Base-by-base conservation (phyloP, 2,888 invertebrate genomes). In the Athalia rosae region DNA sequence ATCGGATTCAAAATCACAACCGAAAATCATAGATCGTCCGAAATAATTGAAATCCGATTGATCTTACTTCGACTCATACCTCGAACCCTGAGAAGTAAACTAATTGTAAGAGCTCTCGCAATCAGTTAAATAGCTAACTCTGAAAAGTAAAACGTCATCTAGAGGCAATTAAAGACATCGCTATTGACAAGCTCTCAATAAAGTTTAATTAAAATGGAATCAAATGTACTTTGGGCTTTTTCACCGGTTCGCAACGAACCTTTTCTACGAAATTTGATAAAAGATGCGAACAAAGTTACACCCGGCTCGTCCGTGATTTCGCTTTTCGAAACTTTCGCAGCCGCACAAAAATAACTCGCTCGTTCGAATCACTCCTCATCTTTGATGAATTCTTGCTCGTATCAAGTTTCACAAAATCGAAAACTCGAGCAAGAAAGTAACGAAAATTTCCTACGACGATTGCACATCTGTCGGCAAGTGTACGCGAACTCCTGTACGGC, bases 131-230 rank as follows among this genome's bases (percentile, higher is more conserved):
- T 9, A 67, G 11, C 66, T 67, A 67, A 45, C 28, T 13, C 28
- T 13, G 8, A 13, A 61, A 28, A 61, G 28, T 28, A 67, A 78
- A 76, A 76, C 77, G 77, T 83, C 83, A 83, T 83, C 83, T 84
- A 83, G 84, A 83, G 84, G 85, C 83, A 87, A 87, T 86, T 86
- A 85, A 84, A 82, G 84, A 86, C 85, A 86, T 87, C 87, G 83
- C 87, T 86, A 86, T 87, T 86, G 87, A 86, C 87, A 84, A 83
- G 84, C 84, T 85, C 84, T 82, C 83, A 85, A 86, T 86, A 84
- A 83, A 86, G 87, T 86, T 86, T 87, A 87, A 85, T 86, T 87
- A 85, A 87, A 86, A 84, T 82, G 82, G 83, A 85, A 86, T 85
- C 87, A 83, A 84, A 84, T 43, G 41, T 56, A 43, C 53, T 41